A percentile compares a stretch with the other conserved stretches of the same genome.
These are phyloP conservation scores for Urocyon cinereoargenteus DNA, from an alignment of 2,797 vertebrate species.

Conservation along the genomic window DNA sequence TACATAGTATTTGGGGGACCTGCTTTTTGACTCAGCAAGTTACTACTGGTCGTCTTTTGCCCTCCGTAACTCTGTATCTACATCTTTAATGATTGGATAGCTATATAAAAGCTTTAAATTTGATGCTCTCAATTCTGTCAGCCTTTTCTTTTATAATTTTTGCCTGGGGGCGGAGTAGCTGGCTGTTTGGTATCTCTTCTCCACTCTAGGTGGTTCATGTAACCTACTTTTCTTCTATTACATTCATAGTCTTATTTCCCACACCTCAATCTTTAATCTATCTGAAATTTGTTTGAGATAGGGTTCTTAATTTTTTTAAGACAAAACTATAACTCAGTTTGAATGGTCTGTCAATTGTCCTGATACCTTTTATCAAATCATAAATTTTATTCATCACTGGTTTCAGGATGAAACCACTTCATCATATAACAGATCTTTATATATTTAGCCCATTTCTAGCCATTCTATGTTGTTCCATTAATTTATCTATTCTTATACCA, in stretches of 20 bases:
- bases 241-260: constrained; percentile 8
- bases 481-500: constrained; percentile 11
- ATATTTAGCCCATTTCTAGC: constrained; percentile 6
- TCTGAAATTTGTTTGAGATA: not conserved
- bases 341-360: not conserved
- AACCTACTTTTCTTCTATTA: not conserved
- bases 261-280: not conserved
- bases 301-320: not conserved
- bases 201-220: not conserved
- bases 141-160: not conserved
- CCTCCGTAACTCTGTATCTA: not conserved
- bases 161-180: not conserved
- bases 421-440: not conserved
- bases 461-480: not conserved
- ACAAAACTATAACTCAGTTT: not conserved
- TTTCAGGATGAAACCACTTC: not conserved
- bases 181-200: not conserved
- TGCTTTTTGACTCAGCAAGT: not conserved
- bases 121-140: not conserved
- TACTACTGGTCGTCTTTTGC: not conserved
- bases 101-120: not conserved
- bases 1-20: not conserved
- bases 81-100: not conserved
- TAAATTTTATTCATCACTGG: not conserved
- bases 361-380: not conserved